Evolutionary conservation across 2,797 vertebrate species (phyloP).

Genomic region (Hipposideros larvatus): DNA sequence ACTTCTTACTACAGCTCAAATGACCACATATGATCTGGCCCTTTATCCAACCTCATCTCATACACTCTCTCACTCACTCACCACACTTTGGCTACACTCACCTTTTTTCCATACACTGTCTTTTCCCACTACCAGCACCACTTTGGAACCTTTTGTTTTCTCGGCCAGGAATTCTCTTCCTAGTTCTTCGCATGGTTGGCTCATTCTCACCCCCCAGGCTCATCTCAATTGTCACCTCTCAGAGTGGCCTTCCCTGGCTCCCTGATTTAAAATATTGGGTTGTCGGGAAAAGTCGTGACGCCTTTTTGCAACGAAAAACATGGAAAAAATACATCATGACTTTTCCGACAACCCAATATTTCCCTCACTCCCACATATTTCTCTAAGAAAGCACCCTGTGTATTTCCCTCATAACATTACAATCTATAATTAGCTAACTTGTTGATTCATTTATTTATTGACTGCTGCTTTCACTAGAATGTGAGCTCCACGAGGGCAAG

Average conservation of each 20-base stretch:
- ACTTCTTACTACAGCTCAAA: background rate
- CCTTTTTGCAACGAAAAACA: too few species aligned
- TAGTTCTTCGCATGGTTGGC: background rate
- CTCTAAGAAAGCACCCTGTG: conserved; percentile 11
- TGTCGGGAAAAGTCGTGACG: too few species aligned
- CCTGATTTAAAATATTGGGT: background rate
- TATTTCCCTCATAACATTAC: background rate
- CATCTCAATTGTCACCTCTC: conserved; percentile 14
- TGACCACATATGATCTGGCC: background rate
- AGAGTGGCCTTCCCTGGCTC: background rate
- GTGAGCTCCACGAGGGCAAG: background rate
- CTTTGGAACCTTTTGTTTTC: background rate
- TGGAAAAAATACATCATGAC: too few species aligned
- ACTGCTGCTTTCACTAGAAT: background rate
- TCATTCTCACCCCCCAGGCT: background rate
- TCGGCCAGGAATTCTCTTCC: background rate
- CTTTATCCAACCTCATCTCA: background rate
- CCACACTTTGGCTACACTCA: background rate
- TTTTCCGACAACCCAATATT: background rate
- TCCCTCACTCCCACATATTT: background rate
- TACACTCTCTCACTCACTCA: background rate
- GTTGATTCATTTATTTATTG: background rate
- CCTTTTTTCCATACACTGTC: background rate
- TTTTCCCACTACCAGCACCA: background rate
- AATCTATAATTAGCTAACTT: background rate